phyloP scores from a whole-genome alignment of 2,888 invertebrate species.

The Drosophila anomalata region DNA sequence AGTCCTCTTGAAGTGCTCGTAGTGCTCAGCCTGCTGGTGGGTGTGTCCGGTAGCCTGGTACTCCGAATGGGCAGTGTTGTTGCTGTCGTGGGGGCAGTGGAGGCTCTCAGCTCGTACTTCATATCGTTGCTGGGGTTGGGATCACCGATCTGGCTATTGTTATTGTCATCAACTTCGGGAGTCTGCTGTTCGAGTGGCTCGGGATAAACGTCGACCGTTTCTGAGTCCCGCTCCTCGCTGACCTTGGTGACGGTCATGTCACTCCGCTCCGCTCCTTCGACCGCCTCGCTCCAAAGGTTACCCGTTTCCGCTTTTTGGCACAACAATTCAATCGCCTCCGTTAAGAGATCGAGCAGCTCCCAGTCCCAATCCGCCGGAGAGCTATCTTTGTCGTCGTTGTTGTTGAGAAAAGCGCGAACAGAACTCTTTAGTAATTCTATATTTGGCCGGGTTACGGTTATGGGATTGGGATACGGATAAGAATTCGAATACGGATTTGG shows the following conservation, averaged over 20 bases:
- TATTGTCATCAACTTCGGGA: constrained; percentile 55
- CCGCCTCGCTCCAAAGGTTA: constrained; percentile 57
- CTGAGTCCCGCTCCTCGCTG: constrained; percentile 69
- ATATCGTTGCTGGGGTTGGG: constrained; percentile 52
- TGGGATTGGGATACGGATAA: constrained; percentile 8
- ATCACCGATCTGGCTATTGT: constrained; percentile 20
- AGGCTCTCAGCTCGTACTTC: constrained; percentile 75
- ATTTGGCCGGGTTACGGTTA: constrained; percentile 47
- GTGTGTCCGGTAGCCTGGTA: constrained; percentile 25
- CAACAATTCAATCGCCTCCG: constrained; percentile 61
- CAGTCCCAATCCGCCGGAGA: constrained; percentile 44
- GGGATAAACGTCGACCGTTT: constrained; percentile 55
- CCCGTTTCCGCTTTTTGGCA: constrained; percentile 57
- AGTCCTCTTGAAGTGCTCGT: constrained; percentile 48
- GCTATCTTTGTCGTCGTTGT: constrained; percentile 15
- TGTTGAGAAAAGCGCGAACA: constrained; percentile 55
- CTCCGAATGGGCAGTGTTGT: constrained; percentile 32
- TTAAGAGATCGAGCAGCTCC: constrained; percentile 58
- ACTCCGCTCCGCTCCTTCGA: constrained; percentile 39
- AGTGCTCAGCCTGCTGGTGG: constrained; percentile 7
- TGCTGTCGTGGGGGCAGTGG: constrained; percentile 40
- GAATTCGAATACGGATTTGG: constrained; percentile 45
- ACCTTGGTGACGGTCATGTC: constrained; percentile 75
- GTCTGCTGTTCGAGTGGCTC: constrained; percentile 53
- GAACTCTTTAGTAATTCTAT: constrained; percentile 65